Percentiles rank a stretch among this genome's conserved stretches.
These are phyloP conservation scores for Catalaphyllia jardinei DNA, from an alignment of 64 coral and sea anemone species.

Conservation along the genomic window DNA sequence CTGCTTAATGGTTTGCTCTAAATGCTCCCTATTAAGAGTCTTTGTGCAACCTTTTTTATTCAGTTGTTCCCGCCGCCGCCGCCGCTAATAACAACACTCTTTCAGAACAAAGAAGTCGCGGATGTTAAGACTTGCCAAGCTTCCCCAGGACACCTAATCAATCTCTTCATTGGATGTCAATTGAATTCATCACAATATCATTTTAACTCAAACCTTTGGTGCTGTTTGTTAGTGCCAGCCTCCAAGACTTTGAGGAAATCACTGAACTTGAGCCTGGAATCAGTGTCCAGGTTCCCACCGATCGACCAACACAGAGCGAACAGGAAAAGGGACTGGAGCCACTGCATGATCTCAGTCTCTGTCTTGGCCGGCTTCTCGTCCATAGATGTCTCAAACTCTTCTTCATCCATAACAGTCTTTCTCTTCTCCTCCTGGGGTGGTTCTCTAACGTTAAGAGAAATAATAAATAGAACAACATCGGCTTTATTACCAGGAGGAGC, in stretches of 20 bases:
- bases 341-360: constrained; percentile 86
- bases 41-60: too few species aligned
- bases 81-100: neutral
- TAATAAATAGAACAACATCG: too few species aligned
- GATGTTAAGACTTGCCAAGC: too few species aligned
- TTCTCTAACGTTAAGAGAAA: constrained; percentile 17
- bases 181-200: neutral
- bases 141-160: neutral
- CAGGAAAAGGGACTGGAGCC: constrained; percentile 90
- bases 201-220: constrained; percentile 71
- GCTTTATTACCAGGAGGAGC: too few species aligned
- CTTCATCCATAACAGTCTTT: constrained; percentile 52
- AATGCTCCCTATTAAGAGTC: too few species aligned
- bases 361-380: constrained; percentile 84
- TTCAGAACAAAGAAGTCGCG: neutral
- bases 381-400: constrained; percentile 13
- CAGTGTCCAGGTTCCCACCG: constrained; percentile 83
- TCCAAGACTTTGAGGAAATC: constrained; percentile 87
- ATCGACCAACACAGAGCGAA: constrained; percentile 93
- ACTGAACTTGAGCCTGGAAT: constrained; percentile 92
- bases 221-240: constrained; percentile 89
- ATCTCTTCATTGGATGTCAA: too few species aligned
- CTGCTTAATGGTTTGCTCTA: too few species aligned
- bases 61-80: too few species aligned
- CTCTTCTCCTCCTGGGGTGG: constrained; percentile 51